A percentile compares a stretch with the other conserved stretches of the same genome.
These are phyloP conservation scores for Megaceryle torquata DNA, from an alignment of 2,113 vertebrate genomes.

Conservation along the genomic window DNA sequence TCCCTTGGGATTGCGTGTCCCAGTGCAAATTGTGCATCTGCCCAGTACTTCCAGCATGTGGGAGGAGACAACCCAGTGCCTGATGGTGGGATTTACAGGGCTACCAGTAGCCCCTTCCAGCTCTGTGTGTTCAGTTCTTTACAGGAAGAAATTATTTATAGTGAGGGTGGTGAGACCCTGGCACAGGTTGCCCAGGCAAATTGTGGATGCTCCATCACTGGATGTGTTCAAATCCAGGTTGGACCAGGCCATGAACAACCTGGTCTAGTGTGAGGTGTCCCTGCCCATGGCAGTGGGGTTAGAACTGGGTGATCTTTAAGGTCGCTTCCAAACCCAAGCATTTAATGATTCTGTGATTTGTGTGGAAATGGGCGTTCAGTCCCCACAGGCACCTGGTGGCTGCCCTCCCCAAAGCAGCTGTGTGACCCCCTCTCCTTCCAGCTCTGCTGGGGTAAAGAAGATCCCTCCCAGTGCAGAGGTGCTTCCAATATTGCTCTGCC, in stretches of 20 bases:
- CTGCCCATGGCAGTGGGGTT: too few relatives aligned
- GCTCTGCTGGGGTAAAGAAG: background rate
- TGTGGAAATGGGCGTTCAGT: background rate
- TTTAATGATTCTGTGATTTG: background rate
- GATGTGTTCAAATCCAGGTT: too few relatives aligned
- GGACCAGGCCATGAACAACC: too few relatives aligned
- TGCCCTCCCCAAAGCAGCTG: background rate
- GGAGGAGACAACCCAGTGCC: background rate
- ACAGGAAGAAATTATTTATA: too few relatives aligned
- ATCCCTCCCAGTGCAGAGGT: background rate
- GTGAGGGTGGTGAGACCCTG: too few relatives aligned
- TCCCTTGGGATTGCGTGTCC: rapidly evolving
- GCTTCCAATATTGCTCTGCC: background rate
- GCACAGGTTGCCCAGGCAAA: too few relatives aligned
- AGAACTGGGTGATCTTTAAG: too few relatives aligned
- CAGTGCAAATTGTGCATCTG: background rate
- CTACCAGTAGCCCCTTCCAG: background rate
- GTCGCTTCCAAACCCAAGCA: too few relatives aligned
- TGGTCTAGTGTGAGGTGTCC: too few relatives aligned
- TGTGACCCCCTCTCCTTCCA: background rate
- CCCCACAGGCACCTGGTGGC: background rate
- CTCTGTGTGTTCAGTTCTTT: background rate
- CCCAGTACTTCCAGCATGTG: background rate
- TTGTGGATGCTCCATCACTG: too few relatives aligned
- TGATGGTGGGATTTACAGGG: background rate